Percentiles rank a stretch among this genome's conserved stretches.
These are phyloP conservation scores for Himantopus leucocephalus DNA, from an alignment of 2,113 vertebrate genomes.

Conservation along the genomic window DNA sequence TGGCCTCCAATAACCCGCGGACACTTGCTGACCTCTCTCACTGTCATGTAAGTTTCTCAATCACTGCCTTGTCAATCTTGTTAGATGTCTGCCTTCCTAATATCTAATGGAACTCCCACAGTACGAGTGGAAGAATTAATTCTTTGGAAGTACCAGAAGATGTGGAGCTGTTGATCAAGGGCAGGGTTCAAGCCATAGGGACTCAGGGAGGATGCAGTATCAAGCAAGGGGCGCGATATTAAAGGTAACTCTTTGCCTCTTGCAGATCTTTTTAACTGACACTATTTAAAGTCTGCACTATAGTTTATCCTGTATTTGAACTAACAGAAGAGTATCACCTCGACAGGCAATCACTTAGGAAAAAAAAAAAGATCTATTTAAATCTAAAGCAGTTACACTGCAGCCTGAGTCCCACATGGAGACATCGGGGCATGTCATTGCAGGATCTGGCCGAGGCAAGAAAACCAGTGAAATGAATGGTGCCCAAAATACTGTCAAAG, in stretches of 20 bases:
- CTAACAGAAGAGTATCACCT: not conserved
- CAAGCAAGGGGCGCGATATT: rapidly evolving
- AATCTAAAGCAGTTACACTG: not conserved
- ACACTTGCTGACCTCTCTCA: not conserved
- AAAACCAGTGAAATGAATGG: not conserved
- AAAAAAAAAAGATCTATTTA: not conserved
- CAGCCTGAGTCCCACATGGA: not conserved
- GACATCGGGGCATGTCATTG: not conserved
- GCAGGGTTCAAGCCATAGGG: not conserved
- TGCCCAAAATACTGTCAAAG: not conserved
- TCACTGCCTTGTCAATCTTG: not conserved
- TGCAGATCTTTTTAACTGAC: not conserved
- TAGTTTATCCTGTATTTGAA: not conserved
- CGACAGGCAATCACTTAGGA: not conserved
- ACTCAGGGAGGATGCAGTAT: not conserved
- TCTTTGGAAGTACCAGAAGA: not conserved
- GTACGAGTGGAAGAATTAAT: not conserved
- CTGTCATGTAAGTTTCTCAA: not conserved
- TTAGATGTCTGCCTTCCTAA: not conserved
- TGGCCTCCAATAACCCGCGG: not conserved
- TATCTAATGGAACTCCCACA: not conserved
- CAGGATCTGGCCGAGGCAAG: not conserved
- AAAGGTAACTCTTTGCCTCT: not conserved
- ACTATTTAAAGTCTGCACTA: not conserved
- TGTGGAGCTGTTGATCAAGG: not conserved